These are phyloP conservation scores for Cathartes aura DNA, from an alignment of 2,113 vertebrate genomes.

Conservation along the genomic window DNA sequence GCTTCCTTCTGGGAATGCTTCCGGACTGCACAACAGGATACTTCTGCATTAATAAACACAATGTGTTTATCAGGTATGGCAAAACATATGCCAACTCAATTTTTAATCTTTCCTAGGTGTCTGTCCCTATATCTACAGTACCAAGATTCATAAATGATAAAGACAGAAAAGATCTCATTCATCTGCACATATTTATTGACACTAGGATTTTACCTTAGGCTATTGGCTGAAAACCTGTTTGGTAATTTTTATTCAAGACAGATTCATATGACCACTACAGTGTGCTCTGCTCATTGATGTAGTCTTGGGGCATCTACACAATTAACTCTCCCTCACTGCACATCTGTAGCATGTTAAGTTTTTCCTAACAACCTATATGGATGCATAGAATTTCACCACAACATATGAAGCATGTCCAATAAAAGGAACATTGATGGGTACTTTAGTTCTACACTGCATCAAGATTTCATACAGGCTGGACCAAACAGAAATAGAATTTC, in stretches of 20 bases:
- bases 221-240: constrained; percentile 68
- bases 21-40: not conserved
- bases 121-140: constrained; percentile 36
- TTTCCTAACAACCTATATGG: constrained; percentile 73
- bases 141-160: constrained; percentile 46
- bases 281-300: constrained; percentile 46
- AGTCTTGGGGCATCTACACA: constrained; percentile 71
- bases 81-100: constrained; percentile 16
- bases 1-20: not conserved
- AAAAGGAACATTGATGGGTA: constrained; percentile 74
- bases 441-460: constrained; percentile 70
- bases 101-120: constrained; percentile 32
- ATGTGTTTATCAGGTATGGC: not conserved
- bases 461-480: constrained; percentile 66
- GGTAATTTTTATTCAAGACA: constrained; percentile 71
- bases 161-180: constrained; percentile 68
- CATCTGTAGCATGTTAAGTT: constrained; percentile 75
- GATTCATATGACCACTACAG: constrained; percentile 68
- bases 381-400: constrained; percentile 73
- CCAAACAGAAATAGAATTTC: constrained; percentile 64
- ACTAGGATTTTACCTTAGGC: constrained; percentile 75
- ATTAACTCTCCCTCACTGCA: constrained; percentile 77
- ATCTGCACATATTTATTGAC: constrained; percentile 71
- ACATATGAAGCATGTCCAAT: constrained; percentile 77
- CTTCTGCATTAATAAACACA: not conserved